phyloP scores from a whole-genome alignment of 2,113 vertebrate species.

The Peucedramus taeniatus region DNA sequence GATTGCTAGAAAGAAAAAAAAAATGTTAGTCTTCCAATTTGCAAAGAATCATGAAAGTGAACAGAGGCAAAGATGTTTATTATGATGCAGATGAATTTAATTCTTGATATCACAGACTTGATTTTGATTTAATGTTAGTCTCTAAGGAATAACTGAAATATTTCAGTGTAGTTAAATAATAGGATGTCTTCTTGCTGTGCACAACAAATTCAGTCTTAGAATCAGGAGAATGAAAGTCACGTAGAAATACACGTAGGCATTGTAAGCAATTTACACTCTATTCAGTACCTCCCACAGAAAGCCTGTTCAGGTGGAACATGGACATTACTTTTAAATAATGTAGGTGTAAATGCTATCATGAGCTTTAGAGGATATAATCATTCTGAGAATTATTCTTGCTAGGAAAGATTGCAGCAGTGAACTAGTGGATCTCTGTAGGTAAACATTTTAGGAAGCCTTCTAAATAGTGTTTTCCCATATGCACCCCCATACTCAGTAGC shows the following conservation, averaged over 20 bases:
- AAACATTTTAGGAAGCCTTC: constrained; percentile 12
- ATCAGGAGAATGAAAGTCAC: not conserved
- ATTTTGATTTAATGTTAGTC: not conserved
- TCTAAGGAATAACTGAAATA: not conserved
- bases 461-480: not conserved
- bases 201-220: not conserved
- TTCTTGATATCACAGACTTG: not conserved
- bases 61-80: not conserved
- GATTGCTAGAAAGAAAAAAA: not conserved
- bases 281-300: not conserved
- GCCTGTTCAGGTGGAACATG: not conserved
- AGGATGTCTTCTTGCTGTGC: not conserved
- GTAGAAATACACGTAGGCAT: fast-evolving
- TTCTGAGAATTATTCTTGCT: not conserved
- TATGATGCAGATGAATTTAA: not conserved
- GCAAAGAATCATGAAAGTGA: not conserved
- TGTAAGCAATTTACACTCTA: not conserved
- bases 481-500: not conserved
- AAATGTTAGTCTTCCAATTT: not conserved
- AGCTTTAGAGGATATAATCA: not conserved
- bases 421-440: not conserved
- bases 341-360: not conserved
- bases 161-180: not conserved
- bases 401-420: not conserved
- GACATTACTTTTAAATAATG: not conserved